Evolutionary conservation across 2,113 vertebrate genomes (phyloP).

Genomic region (Pteruthius melanotis): DNA sequence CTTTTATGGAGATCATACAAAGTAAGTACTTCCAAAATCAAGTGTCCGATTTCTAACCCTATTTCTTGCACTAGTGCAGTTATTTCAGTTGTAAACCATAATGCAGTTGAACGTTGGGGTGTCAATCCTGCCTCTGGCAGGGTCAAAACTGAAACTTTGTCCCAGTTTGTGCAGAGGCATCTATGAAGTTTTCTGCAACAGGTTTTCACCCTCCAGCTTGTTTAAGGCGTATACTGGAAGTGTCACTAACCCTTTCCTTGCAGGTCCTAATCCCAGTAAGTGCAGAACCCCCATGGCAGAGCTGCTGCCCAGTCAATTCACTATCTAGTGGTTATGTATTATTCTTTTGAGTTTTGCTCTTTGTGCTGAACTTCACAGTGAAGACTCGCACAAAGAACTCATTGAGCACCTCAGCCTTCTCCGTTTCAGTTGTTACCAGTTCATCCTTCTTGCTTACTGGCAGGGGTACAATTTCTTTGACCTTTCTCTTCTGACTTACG

Average conservation of each 20-base stretch:
- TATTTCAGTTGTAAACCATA: neutral
- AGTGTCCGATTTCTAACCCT: neutral
- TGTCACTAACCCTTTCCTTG: neutral
- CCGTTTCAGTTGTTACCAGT: neutral
- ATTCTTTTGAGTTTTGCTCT: neutral
- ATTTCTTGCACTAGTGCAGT: neutral
- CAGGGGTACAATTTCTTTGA: neutral
- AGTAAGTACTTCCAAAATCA: neutral
- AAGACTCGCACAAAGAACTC: neutral
- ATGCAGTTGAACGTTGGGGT: neutral
- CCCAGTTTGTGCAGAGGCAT: neutral
- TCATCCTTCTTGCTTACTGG: neutral
- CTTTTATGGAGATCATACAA: neutral
- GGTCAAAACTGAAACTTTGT: neutral
- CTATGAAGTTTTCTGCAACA: neutral
- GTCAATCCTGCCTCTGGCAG: fast-evolving
- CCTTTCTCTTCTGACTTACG: neutral
- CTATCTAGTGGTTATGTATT: neutral
- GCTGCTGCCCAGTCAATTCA: neutral
- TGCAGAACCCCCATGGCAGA: neutral
- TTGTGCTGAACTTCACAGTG: neutral
- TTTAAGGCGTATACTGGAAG: neutral
- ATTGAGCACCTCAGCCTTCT: neutral
- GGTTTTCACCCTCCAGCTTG: neutral
- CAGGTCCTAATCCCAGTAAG: neutral